Evolutionary conservation across 2,888 invertebrate genomes (phyloP), one percentile per base, ranked within the genome.

Genomic region (Osmoderma eremita): DNA sequence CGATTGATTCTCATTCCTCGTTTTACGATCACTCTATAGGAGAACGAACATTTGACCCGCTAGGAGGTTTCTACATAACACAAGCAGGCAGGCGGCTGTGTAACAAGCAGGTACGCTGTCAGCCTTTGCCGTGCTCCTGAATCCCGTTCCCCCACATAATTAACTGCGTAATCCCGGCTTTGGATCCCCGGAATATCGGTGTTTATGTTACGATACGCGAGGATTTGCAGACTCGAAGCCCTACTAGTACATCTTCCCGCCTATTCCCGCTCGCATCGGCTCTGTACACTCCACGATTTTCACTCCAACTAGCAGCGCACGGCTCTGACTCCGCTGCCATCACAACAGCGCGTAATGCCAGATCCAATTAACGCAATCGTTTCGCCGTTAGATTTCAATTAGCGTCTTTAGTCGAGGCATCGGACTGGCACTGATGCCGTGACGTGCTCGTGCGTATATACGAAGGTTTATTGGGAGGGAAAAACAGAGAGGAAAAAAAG

Each of bases 101-200:
- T n/a, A n/a, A n/a, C n/a, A n/a, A n/a, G n/a, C n/a, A n/a, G 30
- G 30, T 58, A 30, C 30, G 3, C 10, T 30, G 24, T 12, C 42
- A 58, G 42, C 58, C 58, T 58, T 58, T 49, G 49, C 58, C 63
- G 24, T 10, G 67, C 65, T 67, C 67, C 66, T 65, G 65, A 69
- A 63, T 63, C 56, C 65, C 49, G 45, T 61, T 22, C 61, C 65
- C 71, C 70, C 71, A 72, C 72, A 74, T 75, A 75, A 76, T 76
- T 75, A 76, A 75, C 76, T 76, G 71, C 69, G 70, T 75, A 76
- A 76, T 76, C 75, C 75, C 72, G 69, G 72, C 70, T 73, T 72
- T 70, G 70, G 70, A 69, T 30, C 30, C 69, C 73, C 63, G 58
- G 71, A 73, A 75, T 74, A 75, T 76, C 71, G 72, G 70, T 75